Evolutionary conservation across 2,113 vertebrate genomes (phyloP), one percentile per base, ranked within the genome.

Genomic region (Myanophis thanlyinensis): DNA sequence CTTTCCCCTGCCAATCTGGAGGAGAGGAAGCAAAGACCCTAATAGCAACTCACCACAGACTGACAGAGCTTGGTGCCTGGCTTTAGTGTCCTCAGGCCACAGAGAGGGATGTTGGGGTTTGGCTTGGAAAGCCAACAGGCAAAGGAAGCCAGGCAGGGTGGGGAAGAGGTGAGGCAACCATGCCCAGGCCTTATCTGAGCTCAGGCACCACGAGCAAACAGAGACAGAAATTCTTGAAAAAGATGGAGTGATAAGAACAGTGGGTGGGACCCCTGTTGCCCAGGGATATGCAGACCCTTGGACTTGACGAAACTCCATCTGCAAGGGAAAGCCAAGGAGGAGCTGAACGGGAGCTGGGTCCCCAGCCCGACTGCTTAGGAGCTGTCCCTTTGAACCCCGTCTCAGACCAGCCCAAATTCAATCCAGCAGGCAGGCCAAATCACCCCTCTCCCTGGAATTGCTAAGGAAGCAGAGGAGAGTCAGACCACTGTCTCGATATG

Each of bases 301-400:
- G 97, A 97, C 97, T 97, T 97, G 95, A 94, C 93, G 94, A 96
- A 97, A 96, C 96, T 97, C 96, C 96, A 96, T 97, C 96, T 92
- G 2, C 49, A 86, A 44, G 22, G 94, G 96, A 95, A 94, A 93
- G 95, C 91, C 23, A 53, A 95, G 96, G 95, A 96, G 93, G 94
- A 95, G 91, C 40, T 93, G 80, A 84, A 89, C 93, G 95, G 93
- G 46, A 95, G 93, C 93, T 94, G 94, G 91, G 94, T 95, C 94
- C 94, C 90, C 91, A 93, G 93, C 95, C 27, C 1, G 85, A 87
- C 90, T 93, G 95, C 73, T 92, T 47, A 48, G 8, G 27, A 47
- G 49, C 15, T 89, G 54, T 80, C 54, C 73, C 67, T 91, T 44
- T 49, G 89, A 56, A 25, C 40, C 80, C 80, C 85, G 91, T 67